Evolutionary conservation across 2,797 vertebrate genomes (phyloP), one percentile per base, ranked within the genome.

Genomic region (Hemibagrus guttatus): DNA sequence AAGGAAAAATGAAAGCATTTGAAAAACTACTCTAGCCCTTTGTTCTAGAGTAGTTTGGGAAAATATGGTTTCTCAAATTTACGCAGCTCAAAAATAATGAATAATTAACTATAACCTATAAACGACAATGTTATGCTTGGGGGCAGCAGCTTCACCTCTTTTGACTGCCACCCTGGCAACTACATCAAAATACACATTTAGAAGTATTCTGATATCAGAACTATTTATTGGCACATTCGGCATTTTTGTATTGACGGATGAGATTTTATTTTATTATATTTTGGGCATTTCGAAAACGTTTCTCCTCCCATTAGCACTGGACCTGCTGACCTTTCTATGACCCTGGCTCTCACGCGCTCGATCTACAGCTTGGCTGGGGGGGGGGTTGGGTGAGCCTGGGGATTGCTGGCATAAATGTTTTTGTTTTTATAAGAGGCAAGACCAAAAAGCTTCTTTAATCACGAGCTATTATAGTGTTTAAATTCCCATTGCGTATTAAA

Each of bases 241-340:
- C 21, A 72, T 12, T 61, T 63, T 39, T 1, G 12, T 72, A 19
- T 84, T 35, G 31, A 74, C 64, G 52, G 16, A 0, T 58, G 28
- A 35, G n/a, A 42, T n/a, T 28, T 16, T 52, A 49, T 75, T 9
- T 28, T 16, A 35, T 58, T 6, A 2, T 35, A 42, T 80, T 23
- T 63, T 63, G 0, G 3, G 35, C 23, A 81, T 35, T 58, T 78
- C 1, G n/a, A 42, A n/a, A 81, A 81, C 63, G 23, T 46, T 16
- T 63, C 3, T 39, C 8, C 42, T 68, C 68, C 9, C 12, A 21
- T 46, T 85, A 76, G 63, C 63, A 79, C 69, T 69, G 91, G 91
- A 93, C 93, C 89, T 75, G 89, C 91, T 95, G 95, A 94, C 95
- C 95, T 93, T 90, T 87, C 58, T 21, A 64, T 96, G 95, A 96